Evolutionary conservation across 2,888 invertebrate genomes (phyloP).

Genomic region (Leptura quadrifasciata): DNA sequence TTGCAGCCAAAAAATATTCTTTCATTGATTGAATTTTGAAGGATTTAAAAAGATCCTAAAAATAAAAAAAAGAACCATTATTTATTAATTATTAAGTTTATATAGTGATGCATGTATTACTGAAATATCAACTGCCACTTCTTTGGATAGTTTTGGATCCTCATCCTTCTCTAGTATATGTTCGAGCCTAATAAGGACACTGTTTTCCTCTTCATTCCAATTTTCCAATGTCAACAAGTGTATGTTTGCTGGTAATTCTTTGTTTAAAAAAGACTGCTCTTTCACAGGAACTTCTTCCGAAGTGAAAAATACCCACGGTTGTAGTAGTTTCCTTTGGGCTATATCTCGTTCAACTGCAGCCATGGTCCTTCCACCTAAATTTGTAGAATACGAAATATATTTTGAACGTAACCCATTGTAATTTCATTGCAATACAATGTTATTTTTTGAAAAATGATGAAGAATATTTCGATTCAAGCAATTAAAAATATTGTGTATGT

Average conservation of each 20-base stretch:
- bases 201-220: constrained; percentile 76
- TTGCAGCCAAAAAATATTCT: constrained; percentile 82
- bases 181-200: constrained; percentile 83
- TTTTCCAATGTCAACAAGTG: constrained; percentile 88
- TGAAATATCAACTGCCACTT: constrained; percentile 66
- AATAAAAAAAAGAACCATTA: constrained; percentile 33
- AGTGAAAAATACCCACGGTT: constrained; percentile 34
- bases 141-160: constrained; percentile 75
- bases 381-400: neutral
- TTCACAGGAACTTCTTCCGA: constrained; percentile 1
- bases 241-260: constrained; percentile 80
- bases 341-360: constrained; percentile 73
- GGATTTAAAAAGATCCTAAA: constrained; percentile 76
- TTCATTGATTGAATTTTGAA: constrained; percentile 76
- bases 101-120: constrained; percentile 8
- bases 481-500: too few species aligned
- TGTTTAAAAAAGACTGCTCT: constrained; percentile 73
- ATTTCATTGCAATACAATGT: too few species aligned
- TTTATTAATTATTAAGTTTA: too few species aligned
- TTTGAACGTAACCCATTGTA: too few species aligned
- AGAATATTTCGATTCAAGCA: too few species aligned
- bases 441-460: too few species aligned
- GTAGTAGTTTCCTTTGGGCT: constrained; percentile 61
- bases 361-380: constrained; percentile 62
- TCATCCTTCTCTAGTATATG: constrained; percentile 83